These are phyloP conservation scores for Saimiri boliviensis DNA, from an alignment of 2,113 vertebrate species.

Conservation along the genomic window DNA sequence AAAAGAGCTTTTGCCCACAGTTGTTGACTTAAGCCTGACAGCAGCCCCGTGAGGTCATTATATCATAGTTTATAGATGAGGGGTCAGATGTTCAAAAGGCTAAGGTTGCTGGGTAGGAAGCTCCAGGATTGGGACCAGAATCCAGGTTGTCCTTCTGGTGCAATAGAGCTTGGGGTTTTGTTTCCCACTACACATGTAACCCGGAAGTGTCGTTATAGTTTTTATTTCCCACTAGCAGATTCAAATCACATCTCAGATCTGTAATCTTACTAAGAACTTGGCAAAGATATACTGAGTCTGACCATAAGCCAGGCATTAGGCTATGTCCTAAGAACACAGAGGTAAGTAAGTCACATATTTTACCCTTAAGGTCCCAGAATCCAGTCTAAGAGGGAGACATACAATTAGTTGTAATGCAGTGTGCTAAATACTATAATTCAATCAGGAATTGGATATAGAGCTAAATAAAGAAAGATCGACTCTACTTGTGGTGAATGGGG, in stretches of 20 bases:
- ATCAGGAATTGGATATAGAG: neutral
- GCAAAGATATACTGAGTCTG: neutral
- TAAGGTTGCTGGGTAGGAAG: neutral
- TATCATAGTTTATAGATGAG: neutral
- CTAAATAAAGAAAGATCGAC: neutral
- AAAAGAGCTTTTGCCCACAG: neutral
- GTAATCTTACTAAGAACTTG: neutral
- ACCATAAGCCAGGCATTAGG: neutral
- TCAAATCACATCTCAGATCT: neutral
- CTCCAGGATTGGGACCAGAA: neutral
- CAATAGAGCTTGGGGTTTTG: neutral
- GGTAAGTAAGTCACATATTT: neutral
- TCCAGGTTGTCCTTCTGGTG: neutral
- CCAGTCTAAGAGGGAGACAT: neutral
- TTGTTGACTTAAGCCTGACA: neutral
- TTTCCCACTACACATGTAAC: neutral
- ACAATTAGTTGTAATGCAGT: neutral
- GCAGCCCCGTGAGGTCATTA: neutral
- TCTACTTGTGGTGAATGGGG: neutral
- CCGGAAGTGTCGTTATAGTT: neutral
- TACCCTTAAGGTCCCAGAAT: neutral
- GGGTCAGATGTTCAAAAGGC: neutral
- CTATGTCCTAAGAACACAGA: neutral
- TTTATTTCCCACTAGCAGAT: neutral
- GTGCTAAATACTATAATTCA: neutral